A percentile compares a stretch with the other conserved stretches of the same genome.
Conservation (phyloP, 2,888 invertebrate genomes). For the Ypsolopha scabrella region DNA sequence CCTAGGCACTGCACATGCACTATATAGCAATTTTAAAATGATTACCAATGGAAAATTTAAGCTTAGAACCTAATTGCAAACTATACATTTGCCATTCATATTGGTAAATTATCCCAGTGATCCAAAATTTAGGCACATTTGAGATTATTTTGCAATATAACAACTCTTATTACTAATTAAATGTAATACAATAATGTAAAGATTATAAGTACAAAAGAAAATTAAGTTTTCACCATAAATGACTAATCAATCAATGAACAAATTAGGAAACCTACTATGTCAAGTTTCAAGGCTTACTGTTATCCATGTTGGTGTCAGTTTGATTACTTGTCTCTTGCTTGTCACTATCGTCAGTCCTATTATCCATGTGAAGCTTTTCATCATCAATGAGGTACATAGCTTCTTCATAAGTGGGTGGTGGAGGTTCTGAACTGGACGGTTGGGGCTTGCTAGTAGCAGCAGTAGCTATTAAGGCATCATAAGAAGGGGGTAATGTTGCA, state of each 20-base stretch:
- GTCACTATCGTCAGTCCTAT: conserved; percentile 36
- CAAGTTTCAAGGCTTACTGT: conserved; percentile 45
- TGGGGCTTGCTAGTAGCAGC: conserved; percentile 49
- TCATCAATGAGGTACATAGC: conserved; percentile 69
- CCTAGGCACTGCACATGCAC: not conserved
- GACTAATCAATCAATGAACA: conserved; percentile 24
- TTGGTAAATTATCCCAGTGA: not conserved
- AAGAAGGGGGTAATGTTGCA: conserved; percentile 72
- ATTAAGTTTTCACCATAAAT: conserved; percentile 48
- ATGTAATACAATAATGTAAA: conserved; percentile 21
- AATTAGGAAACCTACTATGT: conserved; percentile 12
- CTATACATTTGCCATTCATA: not conserved
- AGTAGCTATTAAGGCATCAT: conserved; percentile 68
- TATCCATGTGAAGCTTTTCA: conserved; percentile 40
- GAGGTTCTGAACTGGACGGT: conserved; percentile 64
- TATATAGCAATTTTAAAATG: not conserved
- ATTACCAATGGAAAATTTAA: no score
- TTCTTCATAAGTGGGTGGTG: conserved; percentile 75
- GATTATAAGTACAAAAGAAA: conserved; percentile 56
- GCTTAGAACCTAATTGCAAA: not conserved
- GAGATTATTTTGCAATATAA: conserved; percentile 48
- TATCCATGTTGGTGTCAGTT: conserved; percentile 31
- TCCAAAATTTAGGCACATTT: conserved; percentile 55
- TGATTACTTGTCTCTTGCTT: conserved; percentile 53
- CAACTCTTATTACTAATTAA: conserved; percentile 21